phyloP scores from a whole-genome alignment of 2,113 vertebrate species.

The Columbina picui region DNA sequence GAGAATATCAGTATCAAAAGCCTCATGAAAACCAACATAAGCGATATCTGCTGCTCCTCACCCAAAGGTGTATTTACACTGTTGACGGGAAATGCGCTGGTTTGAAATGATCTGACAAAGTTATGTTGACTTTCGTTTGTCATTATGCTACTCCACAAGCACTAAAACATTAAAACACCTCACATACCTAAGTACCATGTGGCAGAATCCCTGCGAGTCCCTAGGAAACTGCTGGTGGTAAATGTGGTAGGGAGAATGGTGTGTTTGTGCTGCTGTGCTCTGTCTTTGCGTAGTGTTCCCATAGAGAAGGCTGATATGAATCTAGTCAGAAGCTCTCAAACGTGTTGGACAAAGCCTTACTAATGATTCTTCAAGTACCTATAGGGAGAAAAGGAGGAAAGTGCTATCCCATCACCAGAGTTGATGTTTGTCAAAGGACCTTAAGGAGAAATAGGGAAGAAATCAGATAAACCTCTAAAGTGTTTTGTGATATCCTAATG shows the following conservation, averaged over 20 bases:
- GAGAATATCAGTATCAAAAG: neutral
- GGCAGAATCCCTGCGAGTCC: neutral
- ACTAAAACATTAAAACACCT: neutral
- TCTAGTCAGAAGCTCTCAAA: neutral
- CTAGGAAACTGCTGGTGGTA: neutral
- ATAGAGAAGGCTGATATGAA: neutral
- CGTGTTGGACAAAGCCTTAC: neutral
- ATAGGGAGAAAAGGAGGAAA: neutral
- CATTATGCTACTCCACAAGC: neutral
- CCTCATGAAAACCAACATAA: neutral
- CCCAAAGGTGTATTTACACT: neutral
- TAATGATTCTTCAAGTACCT: neutral
- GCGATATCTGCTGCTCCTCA: neutral
- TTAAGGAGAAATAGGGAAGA: neutral
- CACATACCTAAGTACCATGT: neutral
- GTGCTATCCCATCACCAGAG: neutral
- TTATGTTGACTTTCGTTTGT: neutral
- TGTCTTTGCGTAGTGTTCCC: neutral
- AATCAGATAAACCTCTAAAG: neutral
- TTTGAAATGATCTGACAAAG: constrained; percentile 8
- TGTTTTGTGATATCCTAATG: neutral
- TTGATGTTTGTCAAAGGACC: neutral
- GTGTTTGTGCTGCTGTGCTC: neutral
- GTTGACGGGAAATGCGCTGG: neutral
- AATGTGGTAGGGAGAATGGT: neutral